These are phyloP conservation scores for Cheirogaleus medius DNA, from an alignment of 2,113 vertebrate species.

Conservation along the genomic window DNA sequence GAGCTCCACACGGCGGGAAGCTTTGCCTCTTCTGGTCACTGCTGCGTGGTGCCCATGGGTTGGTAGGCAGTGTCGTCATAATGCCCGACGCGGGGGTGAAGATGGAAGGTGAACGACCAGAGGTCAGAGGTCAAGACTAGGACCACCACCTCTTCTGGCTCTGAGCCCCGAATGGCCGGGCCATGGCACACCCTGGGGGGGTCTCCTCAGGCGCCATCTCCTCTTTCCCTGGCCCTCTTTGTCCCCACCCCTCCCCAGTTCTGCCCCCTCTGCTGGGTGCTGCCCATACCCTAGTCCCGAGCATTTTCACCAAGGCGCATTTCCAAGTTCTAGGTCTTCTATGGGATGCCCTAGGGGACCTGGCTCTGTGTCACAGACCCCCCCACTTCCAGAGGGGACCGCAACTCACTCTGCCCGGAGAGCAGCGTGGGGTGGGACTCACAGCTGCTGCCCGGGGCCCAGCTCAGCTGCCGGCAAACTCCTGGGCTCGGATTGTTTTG, in stretches of 20 bases:
- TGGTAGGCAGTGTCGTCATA: rapidly evolving
- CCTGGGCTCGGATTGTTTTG: constrained; percentile 84
- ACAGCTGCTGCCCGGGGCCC: constrained; percentile 43
- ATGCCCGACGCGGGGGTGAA: not conserved
- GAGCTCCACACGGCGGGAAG: not conserved
- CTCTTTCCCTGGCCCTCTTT: not conserved
- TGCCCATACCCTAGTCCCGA: not conserved
- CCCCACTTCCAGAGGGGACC: not conserved
- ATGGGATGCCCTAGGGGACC: not conserved
- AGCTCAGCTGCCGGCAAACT: constrained; percentile 73
- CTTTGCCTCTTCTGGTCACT: not conserved
- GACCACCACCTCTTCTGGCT: not conserved
- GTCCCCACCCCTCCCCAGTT: not conserved
- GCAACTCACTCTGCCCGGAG: not conserved
- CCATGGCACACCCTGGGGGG: not conserved
- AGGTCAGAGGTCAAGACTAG: not conserved
- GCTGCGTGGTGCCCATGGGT: too few relatives aligned
- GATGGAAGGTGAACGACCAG: not conserved
- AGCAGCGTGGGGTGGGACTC: not conserved
- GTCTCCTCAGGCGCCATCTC: not conserved
- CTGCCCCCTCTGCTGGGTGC: not conserved
- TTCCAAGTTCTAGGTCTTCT: not conserved
- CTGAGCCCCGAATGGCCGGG: not conserved
- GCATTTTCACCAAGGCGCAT: too few relatives aligned
- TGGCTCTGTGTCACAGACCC: not conserved